phyloP scores from a whole-genome alignment of 1,140 invertebrate species.

The Ceratosolen solmsi region DNA sequence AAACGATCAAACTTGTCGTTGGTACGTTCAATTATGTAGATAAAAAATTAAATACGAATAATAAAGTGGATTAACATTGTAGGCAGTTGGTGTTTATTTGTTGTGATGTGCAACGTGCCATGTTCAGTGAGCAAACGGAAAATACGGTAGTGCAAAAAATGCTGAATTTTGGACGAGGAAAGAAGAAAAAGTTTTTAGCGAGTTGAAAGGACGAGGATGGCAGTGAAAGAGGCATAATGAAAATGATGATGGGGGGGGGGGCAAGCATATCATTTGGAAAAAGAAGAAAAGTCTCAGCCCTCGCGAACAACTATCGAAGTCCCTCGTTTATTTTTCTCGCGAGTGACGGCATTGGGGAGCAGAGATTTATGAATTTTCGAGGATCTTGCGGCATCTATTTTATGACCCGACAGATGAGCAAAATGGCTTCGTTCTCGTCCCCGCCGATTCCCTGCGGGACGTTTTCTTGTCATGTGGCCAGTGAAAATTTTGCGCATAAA shows the following conservation, averaged over 20 bases:
- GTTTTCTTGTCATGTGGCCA: slow-evolving; percentile 34
- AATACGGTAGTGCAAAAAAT: no score
- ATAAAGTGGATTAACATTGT: no score
- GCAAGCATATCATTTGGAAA: not conserved
- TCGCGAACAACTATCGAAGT: no score
- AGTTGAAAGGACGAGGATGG: not conserved
- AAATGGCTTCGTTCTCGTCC: slow-evolving; percentile 61
- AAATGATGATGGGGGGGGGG: not conserved
- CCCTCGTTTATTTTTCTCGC: slow-evolving; percentile 22
- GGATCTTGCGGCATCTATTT: slow-evolving; percentile 62
- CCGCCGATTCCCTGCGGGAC: slow-evolving; percentile 34
- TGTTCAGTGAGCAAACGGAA: no score
- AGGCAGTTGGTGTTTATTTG: no score
- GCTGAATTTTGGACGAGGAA: not conserved
- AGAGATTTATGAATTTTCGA: slow-evolving; percentile 67
- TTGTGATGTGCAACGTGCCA: no score
- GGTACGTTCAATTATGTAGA: no score
- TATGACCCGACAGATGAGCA: slow-evolving; percentile 67
- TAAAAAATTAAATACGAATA: no score
- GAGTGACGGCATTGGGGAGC: no score
- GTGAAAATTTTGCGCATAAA: slow-evolving; percentile 3
- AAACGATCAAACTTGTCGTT: no score
- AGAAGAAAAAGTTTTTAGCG: not conserved
- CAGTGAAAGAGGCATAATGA: not conserved
- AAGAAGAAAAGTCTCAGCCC: not conserved